Evolutionary conservation across 1,140 invertebrate genomes (phyloP).

Genomic region (Cryptotermes secundus): DNA sequence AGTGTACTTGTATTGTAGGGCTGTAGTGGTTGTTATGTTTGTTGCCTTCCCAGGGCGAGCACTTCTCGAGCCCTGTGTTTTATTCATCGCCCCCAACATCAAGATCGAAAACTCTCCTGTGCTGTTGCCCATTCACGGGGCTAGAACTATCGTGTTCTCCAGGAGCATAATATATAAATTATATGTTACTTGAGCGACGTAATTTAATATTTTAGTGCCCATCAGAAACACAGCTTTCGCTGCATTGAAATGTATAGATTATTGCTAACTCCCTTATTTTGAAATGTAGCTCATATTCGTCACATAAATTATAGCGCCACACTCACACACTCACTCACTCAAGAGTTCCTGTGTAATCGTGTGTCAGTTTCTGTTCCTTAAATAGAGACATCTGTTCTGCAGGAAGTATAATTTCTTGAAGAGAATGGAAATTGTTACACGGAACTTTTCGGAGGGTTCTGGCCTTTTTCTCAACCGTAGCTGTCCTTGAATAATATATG

Average conservation of each 20-base stretch:
- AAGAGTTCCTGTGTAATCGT: not conserved
- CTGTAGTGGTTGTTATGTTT: constrained; percentile 28
- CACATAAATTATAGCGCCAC: not conserved
- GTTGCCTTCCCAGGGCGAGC: constrained; percentile 35
- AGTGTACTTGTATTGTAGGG: constrained; percentile 5
- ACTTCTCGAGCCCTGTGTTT: constrained; percentile 36
- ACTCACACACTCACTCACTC: not conserved
- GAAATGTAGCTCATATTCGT: constrained; percentile 6
- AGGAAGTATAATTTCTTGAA: not conserved
- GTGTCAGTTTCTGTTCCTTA: not conserved
- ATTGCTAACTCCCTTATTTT: not conserved
- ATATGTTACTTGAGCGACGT: not conserved
- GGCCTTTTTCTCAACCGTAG: not conserved
- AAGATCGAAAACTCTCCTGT: not conserved
- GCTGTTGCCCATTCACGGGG: not conserved
- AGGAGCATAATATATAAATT: constrained; percentile 14
- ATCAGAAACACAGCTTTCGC: not conserved
- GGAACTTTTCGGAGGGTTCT: not conserved
- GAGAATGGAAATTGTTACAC: not conserved
- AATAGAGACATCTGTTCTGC: not conserved
- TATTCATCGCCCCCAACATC: constrained; percentile 40
- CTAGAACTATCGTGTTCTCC: not conserved
- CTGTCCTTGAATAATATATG: not conserved
- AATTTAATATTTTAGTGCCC: constrained; percentile 18
- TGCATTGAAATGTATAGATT: constrained; percentile 10